Percentiles rank a stretch among this genome's conserved stretches.
Evolutionary conservation across 2,113 vertebrate species (phyloP).

Genomic region (Astur gentilis): DNA sequence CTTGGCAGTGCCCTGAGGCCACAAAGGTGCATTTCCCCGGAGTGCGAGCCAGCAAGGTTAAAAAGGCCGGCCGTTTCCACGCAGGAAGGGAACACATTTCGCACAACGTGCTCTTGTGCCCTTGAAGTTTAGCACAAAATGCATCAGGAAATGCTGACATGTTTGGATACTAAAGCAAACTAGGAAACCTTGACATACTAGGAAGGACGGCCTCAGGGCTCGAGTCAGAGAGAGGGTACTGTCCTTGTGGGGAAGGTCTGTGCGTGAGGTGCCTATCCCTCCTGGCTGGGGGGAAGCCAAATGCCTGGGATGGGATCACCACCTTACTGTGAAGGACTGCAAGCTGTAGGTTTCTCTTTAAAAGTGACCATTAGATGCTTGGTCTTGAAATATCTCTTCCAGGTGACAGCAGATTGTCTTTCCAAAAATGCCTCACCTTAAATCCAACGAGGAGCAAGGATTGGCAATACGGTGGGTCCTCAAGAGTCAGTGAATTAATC

Average conservation of each 20-base stretch:
- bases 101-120: background rate
- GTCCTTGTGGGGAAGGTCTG: background rate
- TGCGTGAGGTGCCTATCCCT: background rate
- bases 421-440: background rate
- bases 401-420: background rate
- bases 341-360: background rate
- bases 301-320: background rate
- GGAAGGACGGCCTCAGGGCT: background rate
- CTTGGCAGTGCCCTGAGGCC: background rate
- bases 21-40: background rate
- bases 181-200: background rate
- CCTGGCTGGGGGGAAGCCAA: background rate
- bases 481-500: background rate
- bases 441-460: background rate
- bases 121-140: background rate
- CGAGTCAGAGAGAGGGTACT: background rate
- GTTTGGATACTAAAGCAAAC: background rate
- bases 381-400: background rate
- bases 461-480: accelerated
- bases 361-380: background rate
- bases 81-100: background rate
- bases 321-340: background rate
- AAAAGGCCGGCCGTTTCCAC: background rate
- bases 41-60: background rate
- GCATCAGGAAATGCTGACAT: background rate